These are phyloP conservation scores for Fringilla coelebs DNA, from an alignment of 2,797 vertebrate species.

Conservation along the genomic window DNA sequence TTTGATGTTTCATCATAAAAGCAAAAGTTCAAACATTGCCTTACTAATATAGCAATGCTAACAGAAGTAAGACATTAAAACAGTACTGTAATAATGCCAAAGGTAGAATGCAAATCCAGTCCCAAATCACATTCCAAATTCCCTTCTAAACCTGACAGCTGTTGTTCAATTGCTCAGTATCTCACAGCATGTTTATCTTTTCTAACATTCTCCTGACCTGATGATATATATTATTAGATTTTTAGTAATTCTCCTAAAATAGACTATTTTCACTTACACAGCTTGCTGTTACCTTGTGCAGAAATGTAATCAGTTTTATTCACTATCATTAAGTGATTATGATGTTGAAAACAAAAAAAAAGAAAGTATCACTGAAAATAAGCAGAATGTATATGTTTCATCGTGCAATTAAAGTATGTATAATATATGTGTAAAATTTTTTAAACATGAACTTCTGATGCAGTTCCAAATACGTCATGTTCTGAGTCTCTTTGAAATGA, in stretches of 20 bases:
- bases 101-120: background rate
- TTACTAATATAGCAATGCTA: background rate
- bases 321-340: background rate
- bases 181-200: background rate
- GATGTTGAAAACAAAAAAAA: background rate
- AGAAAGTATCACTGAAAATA: background rate
- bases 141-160: background rate
- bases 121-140: background rate
- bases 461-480: background rate
- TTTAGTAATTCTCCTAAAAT: background rate
- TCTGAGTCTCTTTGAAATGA: background rate
- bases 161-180: background rate
- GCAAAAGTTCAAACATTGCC: background rate
- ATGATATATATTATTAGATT: background rate
- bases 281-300: background rate
- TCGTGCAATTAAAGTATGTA: background rate
- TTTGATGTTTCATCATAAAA: background rate
- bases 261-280: background rate
- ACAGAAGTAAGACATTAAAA: background rate
- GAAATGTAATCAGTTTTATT: background rate
- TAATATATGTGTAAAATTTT: background rate
- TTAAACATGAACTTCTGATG: background rate
- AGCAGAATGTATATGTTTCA: background rate
- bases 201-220: background rate
- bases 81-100: background rate